Conservation (phyloP, 2,888 invertebrate species). For the Plusia festucae region DNA sequence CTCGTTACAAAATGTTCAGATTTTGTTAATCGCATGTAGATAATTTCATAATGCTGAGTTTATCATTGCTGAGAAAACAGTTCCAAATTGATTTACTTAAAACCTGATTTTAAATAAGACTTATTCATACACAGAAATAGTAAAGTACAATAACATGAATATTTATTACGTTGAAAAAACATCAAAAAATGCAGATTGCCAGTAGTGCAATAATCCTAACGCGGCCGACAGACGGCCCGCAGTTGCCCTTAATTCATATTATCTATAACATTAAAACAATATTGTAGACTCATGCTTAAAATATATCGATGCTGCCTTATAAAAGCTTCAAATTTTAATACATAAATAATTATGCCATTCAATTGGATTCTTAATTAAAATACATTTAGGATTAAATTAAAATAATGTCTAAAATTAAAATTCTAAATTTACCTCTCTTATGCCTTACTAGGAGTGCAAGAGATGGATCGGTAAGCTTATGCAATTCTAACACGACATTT, state of each 20-base stretch:
- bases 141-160: constrained; percentile 85
- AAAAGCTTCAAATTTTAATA: constrained; percentile 81
- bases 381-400: constrained; percentile 79
- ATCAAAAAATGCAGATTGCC: constrained; percentile 85
- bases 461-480: constrained; percentile 48
- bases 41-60: constrained; percentile 86
- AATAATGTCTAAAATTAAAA: constrained; percentile 79
- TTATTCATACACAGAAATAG: constrained; percentile 83
- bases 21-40: constrained; percentile 74
- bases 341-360: constrained; percentile 76
- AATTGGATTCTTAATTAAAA: constrained; percentile 84
- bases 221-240: constrained; percentile 59
- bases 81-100: constrained; percentile 87
- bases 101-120: constrained; percentile 87
- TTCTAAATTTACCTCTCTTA: constrained; percentile 78
- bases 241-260: constrained; percentile 84
- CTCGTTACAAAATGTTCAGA: constrained; percentile 80
- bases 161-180: constrained; percentile 87
- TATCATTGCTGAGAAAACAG: constrained; percentile 83
- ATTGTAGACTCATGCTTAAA: constrained; percentile 75
- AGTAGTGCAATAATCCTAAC: constrained; percentile 75
- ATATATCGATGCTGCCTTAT: constrained; percentile 79
- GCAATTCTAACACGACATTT: constrained; percentile 22
- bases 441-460: constrained; percentile 75
- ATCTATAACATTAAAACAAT: constrained; percentile 73